Conservation (phyloP, 2,797 vertebrate species). For the Buphagus erythrorhynchus region DNA sequence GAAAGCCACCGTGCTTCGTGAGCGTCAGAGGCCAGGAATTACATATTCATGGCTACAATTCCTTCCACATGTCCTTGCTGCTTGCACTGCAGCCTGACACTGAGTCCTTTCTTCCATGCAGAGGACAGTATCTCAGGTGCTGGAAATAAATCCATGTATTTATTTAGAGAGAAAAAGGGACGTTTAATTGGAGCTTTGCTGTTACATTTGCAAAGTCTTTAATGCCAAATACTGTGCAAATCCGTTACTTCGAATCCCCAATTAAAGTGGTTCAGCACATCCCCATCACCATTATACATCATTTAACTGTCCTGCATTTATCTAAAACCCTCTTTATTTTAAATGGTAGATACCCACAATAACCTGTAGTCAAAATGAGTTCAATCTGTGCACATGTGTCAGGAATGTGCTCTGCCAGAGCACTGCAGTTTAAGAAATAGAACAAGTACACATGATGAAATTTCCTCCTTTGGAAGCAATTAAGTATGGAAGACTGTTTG, state of each 20-base stretch:
- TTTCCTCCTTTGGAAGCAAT: conserved; percentile 53
- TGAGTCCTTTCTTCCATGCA: not conserved
- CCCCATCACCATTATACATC: not conserved
- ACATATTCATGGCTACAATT: not conserved
- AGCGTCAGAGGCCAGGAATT: conserved; percentile 33
- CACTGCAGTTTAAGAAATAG: conserved; percentile 8
- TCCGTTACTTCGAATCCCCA: not conserved
- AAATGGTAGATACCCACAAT: not conserved
- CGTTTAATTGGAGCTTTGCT: not conserved
- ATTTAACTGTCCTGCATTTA: not conserved
- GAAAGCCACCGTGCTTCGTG: not conserved
- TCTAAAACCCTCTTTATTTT: not conserved
- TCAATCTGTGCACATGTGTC: not conserved
- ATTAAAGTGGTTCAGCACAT: not conserved
- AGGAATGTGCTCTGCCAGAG: conserved; percentile 24
- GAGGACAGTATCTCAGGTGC: not conserved
- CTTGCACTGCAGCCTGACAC: not conserved
- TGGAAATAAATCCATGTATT: conserved; percentile 24
- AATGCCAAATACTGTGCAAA: not conserved
- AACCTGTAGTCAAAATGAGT: not conserved
- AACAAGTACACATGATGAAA: conserved; percentile 49
- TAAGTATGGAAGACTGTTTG: conserved; percentile 46
- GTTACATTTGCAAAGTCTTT: not conserved
- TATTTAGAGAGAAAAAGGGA: conserved; percentile 12
- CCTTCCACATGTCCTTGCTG: conserved; percentile 33